Percentiles rank a stretch among this genome's conserved stretches.
Conservation (phyloP, 2,888 invertebrate species). For the Falcaria lacertinaria region DNA sequence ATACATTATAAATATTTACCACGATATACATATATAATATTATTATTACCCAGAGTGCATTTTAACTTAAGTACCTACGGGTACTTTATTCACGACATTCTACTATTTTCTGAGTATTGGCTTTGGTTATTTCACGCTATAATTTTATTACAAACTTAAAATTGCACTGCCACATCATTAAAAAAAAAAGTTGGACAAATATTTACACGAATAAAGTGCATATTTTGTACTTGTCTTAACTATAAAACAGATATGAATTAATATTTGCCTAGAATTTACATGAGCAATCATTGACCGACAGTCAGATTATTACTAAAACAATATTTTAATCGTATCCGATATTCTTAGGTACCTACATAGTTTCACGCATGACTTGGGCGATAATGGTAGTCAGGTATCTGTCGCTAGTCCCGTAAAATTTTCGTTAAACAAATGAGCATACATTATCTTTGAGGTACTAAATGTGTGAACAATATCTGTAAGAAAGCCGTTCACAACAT, state of each 20-base stretch:
- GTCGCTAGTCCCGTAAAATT: too few species aligned
- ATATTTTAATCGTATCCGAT: background rate
- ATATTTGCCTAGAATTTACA: conserved; percentile 49
- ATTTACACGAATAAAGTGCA: conserved; percentile 30
- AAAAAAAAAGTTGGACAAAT: conserved; percentile 27
- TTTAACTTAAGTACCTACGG: conserved; percentile 15
- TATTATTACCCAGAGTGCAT: conserved; percentile 14
- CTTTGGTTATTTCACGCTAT: conserved; percentile 61
- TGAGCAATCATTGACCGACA: conserved; percentile 47
- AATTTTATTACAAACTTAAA: conserved; percentile 56
- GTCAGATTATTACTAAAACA: background rate
- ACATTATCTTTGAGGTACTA: too few species aligned
- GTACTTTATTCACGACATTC: conserved; percentile 32
- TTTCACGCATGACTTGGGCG: background rate
- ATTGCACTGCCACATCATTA: conserved; percentile 35
- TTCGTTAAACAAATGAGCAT: too few species aligned
- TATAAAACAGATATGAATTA: conserved; percentile 24
- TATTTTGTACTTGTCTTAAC: conserved; percentile 49
- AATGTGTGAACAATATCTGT: too few species aligned
- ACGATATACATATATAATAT: background rate
- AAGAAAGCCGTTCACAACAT: background rate
- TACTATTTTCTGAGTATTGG: conserved; percentile 57
- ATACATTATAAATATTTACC: background rate
- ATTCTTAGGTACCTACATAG: background rate
- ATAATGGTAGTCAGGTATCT: too few species aligned